Base-by-base conservation (phyloP, 2,113 vertebrate species). In the Rana temporaria region DNA sequence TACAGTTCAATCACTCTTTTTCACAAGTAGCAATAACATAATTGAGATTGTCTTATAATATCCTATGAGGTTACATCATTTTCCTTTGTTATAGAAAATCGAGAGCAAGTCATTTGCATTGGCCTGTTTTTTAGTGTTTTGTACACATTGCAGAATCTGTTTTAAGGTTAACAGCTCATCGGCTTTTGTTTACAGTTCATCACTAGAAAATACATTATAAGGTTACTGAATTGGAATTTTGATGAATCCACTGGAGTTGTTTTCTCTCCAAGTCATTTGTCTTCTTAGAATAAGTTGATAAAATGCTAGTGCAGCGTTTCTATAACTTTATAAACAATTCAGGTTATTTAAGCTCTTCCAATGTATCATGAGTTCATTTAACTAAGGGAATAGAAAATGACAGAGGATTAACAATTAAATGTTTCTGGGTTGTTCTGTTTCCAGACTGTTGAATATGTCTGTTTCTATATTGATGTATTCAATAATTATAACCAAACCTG, bases 121-220 rank as follows among this genome's bases (percentile, higher is more conserved):
- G 57, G 57, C 59, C 59, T 42, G 12, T 17, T 63, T 63, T 63
- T 18, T 15, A 52, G 57, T 19, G n/a, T 63, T 24, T 63, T 63
- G 73, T 63, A 76, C 56, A 63, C 11, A n/a, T 38, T 63, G n/a
- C 57, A 63, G 32, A 74, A 34, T 48, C 20, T 24, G 18, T 63
- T 76, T 42, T 76, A 76, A 76, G 34, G 57, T 63, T 76, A 48
- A 76, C 59, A 76, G 57, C 73, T 76, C 73, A 63, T 76, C 20
- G 48, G 59, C 14, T 62, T 75, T 75, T 75, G 30, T 76, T 76
- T 76, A 63, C 20, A 48, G 59, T 76, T 76, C 57, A 62, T 48
- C 32, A 63, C 57, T 76, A 76, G 34, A 76, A 76, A 63, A 62
- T 42, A 52, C 70, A 73, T 73, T 53, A 62, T 32, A 75, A 24